These are phyloP conservation scores for Eutolmus rufibarbis DNA, from an alignment of 2,888 invertebrate species.

Conservation along the genomic window DNA sequence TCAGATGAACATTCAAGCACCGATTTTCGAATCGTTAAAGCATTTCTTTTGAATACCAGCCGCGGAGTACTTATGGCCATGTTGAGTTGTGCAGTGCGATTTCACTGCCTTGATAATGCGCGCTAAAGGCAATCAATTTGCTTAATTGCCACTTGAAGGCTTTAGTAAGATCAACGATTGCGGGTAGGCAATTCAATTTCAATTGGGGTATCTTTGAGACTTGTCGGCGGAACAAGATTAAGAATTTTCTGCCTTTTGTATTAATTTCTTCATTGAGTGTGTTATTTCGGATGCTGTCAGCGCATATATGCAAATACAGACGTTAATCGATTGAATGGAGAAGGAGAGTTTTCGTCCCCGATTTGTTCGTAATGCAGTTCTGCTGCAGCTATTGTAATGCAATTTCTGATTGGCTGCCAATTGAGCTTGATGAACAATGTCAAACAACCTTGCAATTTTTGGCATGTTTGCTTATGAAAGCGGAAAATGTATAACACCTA, in stretches of 20 bases:
- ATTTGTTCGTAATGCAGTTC: not conserved
- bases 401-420: not conserved
- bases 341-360: not conserved
- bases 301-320: not conserved
- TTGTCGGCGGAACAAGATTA: constrained; percentile 16
- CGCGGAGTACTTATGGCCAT: not conserved
- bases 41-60: constrained; percentile 3
- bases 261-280: not conserved
- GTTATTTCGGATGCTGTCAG: not conserved
- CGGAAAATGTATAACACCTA: not conserved
- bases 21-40: not conserved
- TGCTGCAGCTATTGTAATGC: not conserved
- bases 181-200: constrained; percentile 22
- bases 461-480: not conserved
- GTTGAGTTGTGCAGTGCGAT: not conserved
- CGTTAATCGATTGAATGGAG: not conserved
- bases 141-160: constrained; percentile 36
- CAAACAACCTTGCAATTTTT: not conserved
- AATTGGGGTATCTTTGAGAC: not conserved
- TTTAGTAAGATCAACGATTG: constrained; percentile 9
- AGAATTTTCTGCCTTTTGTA: constrained; percentile 2
- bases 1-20: not conserved
- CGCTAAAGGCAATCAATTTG: constrained; percentile 39
- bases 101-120: constrained; percentile 12
- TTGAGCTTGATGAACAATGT: not conserved